Percentiles rank a stretch among this genome's conserved stretches.
These are phyloP conservation scores for Mayetiola destructor DNA, from an alignment of 2,888 invertebrate genomes.

Conservation along the genomic window DNA sequence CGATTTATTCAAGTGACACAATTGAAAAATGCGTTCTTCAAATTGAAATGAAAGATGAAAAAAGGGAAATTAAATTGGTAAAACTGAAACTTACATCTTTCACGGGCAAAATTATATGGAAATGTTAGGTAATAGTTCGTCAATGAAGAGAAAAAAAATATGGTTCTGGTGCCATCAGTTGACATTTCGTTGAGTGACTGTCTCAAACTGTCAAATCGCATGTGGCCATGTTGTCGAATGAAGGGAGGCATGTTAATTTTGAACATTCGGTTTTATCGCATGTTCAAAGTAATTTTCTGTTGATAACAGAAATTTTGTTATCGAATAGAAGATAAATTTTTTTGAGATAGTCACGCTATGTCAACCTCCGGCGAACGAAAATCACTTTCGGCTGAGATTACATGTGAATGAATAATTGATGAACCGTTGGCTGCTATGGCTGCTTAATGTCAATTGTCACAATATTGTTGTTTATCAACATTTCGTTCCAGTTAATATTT, in stretches of 20 bases:
- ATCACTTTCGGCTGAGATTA: too few relatives aligned
- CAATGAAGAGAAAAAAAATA: neutral
- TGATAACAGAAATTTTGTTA: too few relatives aligned
- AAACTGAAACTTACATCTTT: neutral
- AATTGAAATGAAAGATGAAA: neutral
- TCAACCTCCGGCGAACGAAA: too few relatives aligned
- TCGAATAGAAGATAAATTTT: too few relatives aligned
- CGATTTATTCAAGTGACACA: neutral
- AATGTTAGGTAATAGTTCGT: constrained; percentile 1
- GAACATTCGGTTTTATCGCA: too few relatives aligned
- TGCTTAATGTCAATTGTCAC: constrained; percentile 4
- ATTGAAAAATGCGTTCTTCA: too few relatives aligned
- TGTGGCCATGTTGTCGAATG: too few relatives aligned
- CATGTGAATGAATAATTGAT: too few relatives aligned
- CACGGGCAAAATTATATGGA: neutral
- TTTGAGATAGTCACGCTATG: too few relatives aligned
- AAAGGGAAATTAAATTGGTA: neutral
- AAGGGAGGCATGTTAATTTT: too few relatives aligned
- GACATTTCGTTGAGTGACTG: neutral
- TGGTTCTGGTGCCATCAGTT: neutral
- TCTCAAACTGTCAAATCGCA: neutral
- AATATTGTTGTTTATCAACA: constrained; percentile 1
- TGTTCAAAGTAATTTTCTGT: too few relatives aligned
- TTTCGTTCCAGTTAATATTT: neutral
- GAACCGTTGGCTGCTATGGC: too few relatives aligned